Percentiles rank a stretch among this genome's conserved stretches.
Evolutionary conservation across 2,888 invertebrate genomes (phyloP).

Genomic region (Pyrrhia umbra): DNA sequence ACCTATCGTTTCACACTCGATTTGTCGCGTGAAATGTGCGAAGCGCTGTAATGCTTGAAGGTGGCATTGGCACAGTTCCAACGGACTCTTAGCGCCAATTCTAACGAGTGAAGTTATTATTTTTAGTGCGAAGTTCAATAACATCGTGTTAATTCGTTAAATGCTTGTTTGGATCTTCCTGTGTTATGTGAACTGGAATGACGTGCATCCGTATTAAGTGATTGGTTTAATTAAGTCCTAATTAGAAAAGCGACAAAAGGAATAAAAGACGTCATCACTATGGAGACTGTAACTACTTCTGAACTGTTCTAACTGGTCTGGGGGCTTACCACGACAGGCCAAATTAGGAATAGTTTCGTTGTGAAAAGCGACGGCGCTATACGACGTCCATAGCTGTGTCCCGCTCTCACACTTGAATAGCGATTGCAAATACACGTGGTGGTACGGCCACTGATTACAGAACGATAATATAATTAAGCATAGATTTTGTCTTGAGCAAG

Average conservation of each 20-base stretch:
- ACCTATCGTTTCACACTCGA: slow-evolving; percentile 64
- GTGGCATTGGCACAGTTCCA: slow-evolving; percentile 68
- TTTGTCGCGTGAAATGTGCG: slow-evolving; percentile 63
- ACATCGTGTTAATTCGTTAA: slow-evolving; percentile 57
- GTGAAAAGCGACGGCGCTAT: too few relatives aligned
- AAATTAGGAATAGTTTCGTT: too few relatives aligned
- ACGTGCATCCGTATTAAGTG: slow-evolving; percentile 31
- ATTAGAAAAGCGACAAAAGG: neutral
- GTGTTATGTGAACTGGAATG: slow-evolving; percentile 24
- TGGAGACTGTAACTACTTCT: neutral
- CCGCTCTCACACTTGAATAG: too few relatives aligned
- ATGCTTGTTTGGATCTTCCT: slow-evolving; percentile 32
- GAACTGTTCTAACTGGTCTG: too few relatives aligned
- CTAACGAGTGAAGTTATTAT: slow-evolving; percentile 69
- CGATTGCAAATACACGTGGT: too few relatives aligned
- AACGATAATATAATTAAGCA: too few relatives aligned
- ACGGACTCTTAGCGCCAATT: slow-evolving; percentile 67
- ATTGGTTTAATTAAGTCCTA: slow-evolving; percentile 11
- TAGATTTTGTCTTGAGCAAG: too few relatives aligned
- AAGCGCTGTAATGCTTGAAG: slow-evolving; percentile 63
- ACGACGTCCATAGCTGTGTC: too few relatives aligned
- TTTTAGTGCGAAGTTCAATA: slow-evolving; percentile 72
- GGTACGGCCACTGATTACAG: too few relatives aligned
- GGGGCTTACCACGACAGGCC: too few relatives aligned
- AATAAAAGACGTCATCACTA: neutral